phyloP scores from a whole-genome alignment of 2,888 invertebrate species.

The Tachina lurida region DNA sequence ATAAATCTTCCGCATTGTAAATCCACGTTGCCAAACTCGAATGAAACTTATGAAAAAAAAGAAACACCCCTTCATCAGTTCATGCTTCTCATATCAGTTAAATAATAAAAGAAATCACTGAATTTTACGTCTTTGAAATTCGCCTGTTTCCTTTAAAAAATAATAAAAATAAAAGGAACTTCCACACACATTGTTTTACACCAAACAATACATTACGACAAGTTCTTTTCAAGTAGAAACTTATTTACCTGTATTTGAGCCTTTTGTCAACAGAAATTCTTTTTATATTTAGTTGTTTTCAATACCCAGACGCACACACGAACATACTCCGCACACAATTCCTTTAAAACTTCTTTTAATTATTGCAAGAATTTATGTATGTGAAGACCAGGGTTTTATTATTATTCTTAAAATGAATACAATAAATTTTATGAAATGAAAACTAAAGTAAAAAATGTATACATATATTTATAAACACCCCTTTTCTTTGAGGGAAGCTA shows the following conservation, averaged over 20 bases:
- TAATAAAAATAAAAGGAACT: slow-evolving; percentile 6
- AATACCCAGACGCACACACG: neutral
- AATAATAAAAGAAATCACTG: slow-evolving; percentile 40
- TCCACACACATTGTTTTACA: slow-evolving; percentile 36
- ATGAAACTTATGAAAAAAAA: slow-evolving; percentile 44
- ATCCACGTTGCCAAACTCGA: neutral
- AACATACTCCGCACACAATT: neutral
- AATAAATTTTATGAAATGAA: slow-evolving; percentile 55
- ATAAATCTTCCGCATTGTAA: neutral
- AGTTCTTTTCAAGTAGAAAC: slow-evolving; percentile 69
- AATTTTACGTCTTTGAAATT: slow-evolving; percentile 54
- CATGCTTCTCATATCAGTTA: neutral
- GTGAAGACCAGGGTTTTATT: slow-evolving; percentile 51
- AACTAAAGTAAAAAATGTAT: slow-evolving; percentile 45
- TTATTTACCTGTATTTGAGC: slow-evolving; percentile 68
- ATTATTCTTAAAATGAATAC: slow-evolving; percentile 37
- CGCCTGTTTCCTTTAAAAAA: slow-evolving; percentile 51
- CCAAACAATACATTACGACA: slow-evolving; percentile 68
- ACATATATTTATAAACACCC: slow-evolving; percentile 52
- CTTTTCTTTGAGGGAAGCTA: slow-evolving; percentile 52
- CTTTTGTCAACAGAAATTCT: slow-evolving; percentile 59
- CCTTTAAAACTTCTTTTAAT: slow-evolving; percentile 41
- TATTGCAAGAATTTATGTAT: slow-evolving; percentile 61
- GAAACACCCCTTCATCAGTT: slow-evolving; percentile 57
- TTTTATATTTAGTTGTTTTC: slow-evolving; percentile 18